These are phyloP conservation scores for Denticeps clupeoides DNA, from an alignment of 2,797 vertebrate genomes.

Conservation along the genomic window DNA sequence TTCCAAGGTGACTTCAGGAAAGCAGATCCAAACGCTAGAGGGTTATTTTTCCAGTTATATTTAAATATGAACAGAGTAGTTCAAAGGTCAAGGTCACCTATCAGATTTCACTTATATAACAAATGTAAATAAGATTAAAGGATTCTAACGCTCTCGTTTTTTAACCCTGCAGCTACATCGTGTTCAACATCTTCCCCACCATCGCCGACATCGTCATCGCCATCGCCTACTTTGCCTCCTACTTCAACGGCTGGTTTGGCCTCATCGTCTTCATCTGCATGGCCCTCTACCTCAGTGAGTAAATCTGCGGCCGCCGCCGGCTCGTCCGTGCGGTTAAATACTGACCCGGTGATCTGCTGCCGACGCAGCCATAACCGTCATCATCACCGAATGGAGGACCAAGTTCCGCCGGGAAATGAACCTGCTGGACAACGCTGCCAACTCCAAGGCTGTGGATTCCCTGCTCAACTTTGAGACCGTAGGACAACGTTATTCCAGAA, in stretches of 20 bases:
- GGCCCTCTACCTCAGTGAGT: constrained; percentile 80
- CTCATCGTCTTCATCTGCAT: constrained; percentile 87
- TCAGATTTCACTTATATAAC: no score
- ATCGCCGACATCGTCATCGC: constrained; percentile 74
- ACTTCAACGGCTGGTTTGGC: constrained; percentile 85
- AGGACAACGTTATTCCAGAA: no score
- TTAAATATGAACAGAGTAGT: no score
- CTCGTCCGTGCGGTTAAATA: no score
- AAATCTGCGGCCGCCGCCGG: no score
- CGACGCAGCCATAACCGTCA: constrained; percentile 66
- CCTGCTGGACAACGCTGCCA: constrained; percentile 69
- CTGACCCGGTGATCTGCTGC: background rate
- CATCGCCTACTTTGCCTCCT: constrained; percentile 78
- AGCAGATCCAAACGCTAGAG: no score
- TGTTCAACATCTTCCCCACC: constrained; percentile 81
- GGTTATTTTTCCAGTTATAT: no score
- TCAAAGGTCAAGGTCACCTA: no score
- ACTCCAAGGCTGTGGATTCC: constrained; percentile 76
- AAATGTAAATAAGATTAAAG: background rate
- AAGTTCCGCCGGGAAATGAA: constrained; percentile 84
- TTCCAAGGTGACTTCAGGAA: no score
- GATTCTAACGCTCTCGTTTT: background rate
- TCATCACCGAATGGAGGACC: constrained; percentile 84
- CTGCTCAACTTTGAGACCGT: constrained; percentile 91
- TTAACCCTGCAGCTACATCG: constrained; percentile 65